A percentile compares a stretch with the other conserved stretches of the same genome.
Evolutionary conservation across 2,888 invertebrate species (phyloP).

Genomic region (Drosophila neonasuta): DNA sequence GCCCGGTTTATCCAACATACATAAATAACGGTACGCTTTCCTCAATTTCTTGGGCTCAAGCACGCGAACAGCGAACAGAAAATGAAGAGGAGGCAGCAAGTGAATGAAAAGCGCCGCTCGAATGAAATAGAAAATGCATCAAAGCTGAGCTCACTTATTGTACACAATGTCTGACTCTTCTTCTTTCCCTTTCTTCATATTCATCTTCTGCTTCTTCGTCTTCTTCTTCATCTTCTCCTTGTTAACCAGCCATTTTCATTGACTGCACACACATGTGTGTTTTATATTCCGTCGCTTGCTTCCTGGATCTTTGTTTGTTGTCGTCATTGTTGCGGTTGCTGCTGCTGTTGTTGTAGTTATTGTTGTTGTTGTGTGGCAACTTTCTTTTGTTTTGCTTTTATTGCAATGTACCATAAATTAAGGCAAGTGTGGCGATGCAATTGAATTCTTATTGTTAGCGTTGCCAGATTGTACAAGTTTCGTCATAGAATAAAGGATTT

Average conservation of each 20-base stretch:
- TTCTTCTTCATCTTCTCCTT: constrained; percentile 23
- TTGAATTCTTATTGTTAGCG: constrained; percentile 23
- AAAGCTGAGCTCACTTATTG: constrained; percentile 26
- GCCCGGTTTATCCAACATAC: constrained; percentile 43
- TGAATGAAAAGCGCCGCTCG: constrained; percentile 32
- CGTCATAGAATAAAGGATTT: background rate
- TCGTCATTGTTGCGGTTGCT: constrained; percentile 21
- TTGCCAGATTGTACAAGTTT: constrained; percentile 27
- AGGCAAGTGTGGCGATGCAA: constrained; percentile 32
- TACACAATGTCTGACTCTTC: constrained; percentile 17
- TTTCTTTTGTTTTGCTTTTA: constrained; percentile 59
- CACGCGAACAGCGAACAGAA: constrained; percentile 30
- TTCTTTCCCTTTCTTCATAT: background rate
- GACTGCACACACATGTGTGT: constrained; percentile 46
- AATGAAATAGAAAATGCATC: constrained; percentile 61
- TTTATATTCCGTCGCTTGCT: constrained; percentile 38
- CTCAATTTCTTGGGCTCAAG: constrained; percentile 44
- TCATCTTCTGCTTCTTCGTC: background rate
- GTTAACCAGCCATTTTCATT: constrained; percentile 40
- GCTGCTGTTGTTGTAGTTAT: constrained; percentile 22
- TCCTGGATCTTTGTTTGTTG: constrained; percentile 50
- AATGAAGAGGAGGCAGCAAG: constrained; percentile 13
- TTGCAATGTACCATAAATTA: constrained; percentile 18
- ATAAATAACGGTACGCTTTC: constrained; percentile 70
- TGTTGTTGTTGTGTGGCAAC: constrained; percentile 46